Percentiles rank a stretch among this genome's conserved stretches.
Evolutionary conservation across 2,888 invertebrate species (phyloP).

Genomic region (Ectemnius lituratus): DNA sequence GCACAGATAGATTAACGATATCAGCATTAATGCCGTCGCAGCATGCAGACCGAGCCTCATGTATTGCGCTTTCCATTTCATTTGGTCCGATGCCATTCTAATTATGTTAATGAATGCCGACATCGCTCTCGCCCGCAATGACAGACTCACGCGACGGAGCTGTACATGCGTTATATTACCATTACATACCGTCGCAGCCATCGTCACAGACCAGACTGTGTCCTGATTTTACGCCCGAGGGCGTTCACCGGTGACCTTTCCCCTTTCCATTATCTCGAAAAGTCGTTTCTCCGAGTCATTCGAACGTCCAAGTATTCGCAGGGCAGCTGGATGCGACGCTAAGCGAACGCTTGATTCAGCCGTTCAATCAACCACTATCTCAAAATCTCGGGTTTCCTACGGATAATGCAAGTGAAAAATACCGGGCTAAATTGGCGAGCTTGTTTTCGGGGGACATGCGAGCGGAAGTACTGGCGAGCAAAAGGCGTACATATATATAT

Average conservation of each 20-base stretch:
- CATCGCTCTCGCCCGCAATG: constrained; percentile 9
- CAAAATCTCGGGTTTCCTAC: constrained; percentile 43
- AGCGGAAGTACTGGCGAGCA: constrained; percentile 3
- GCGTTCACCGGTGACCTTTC: not conserved
- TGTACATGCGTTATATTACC: not conserved
- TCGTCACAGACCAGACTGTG: not conserved
- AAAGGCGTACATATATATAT: too few species aligned
- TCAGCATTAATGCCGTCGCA: constrained; percentile 53
- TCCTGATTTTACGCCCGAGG: not conserved
- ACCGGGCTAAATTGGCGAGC: constrained; percentile 28
- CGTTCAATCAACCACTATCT: constrained; percentile 9
- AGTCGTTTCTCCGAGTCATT: not conserved
- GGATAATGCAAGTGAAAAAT: constrained; percentile 49
- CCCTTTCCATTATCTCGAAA: not conserved
- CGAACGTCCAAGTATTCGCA: not conserved
- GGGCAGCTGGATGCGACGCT: not conserved
- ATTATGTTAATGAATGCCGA: constrained; percentile 54
- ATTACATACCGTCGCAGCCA: not conserved
- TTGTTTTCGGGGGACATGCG: constrained; percentile 25
- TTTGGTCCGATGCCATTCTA: constrained; percentile 42
- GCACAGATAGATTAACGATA: constrained; percentile 54
- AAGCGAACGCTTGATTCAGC: too few species aligned
- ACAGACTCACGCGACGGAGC: not conserved
- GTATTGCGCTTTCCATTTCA: constrained; percentile 42
- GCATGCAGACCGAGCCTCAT: constrained; percentile 34